phyloP scores from a whole-genome alignment of 2,888 invertebrate species.

The Bellardia bayeri region DNA sequence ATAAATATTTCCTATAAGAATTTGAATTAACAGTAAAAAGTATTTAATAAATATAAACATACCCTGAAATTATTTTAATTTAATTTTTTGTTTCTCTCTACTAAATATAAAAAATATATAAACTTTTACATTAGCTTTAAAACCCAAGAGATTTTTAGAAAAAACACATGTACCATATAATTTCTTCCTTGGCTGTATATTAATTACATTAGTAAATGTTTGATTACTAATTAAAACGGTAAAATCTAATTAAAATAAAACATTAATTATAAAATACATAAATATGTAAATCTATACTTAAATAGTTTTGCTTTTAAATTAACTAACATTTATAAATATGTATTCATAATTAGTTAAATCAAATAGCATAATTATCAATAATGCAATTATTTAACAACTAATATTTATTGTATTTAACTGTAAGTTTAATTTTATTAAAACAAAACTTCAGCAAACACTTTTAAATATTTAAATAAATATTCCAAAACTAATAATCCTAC shows the following conservation, averaged over 20 bases:
- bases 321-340: constrained; percentile 36
- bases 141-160: too few species aligned
- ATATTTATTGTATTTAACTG: constrained; percentile 26
- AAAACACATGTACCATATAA: too few species aligned
- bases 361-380: neutral
- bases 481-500: constrained; percentile 46
- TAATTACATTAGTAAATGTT: constrained; percentile 51
- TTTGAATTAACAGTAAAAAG: too few species aligned
- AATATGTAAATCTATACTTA: neutral
- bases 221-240: constrained; percentile 17
- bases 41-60: too few species aligned
- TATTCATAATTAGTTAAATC: constrained; percentile 24
- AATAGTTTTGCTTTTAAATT: constrained; percentile 36
- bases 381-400: constrained; percentile 6
- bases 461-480: constrained; percentile 63
- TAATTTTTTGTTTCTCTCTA: too few species aligned
- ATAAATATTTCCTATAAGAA: too few species aligned
- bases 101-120: too few species aligned
- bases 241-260: constrained; percentile 22
- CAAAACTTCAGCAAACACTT: constrained; percentile 9
- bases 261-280: constrained; percentile 4
- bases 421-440: constrained; percentile 34
- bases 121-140: too few species aligned
- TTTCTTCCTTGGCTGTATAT: neutral
- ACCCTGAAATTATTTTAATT: too few species aligned